Base-by-base conservation (phyloP, 2,888 invertebrate species). In the Andrena haemorrhoa region DNA sequence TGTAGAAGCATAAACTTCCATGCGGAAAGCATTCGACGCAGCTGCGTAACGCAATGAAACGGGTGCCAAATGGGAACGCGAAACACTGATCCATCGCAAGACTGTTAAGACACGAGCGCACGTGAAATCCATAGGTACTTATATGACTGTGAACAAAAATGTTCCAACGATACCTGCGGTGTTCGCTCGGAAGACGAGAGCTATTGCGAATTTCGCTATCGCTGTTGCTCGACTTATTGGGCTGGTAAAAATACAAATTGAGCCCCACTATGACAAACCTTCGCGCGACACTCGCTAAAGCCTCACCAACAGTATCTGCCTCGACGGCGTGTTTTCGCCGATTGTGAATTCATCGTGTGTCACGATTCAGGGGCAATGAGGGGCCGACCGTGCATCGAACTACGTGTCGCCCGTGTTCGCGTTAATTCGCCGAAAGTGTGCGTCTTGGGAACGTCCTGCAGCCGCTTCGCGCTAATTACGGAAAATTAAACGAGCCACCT, bases 211-310 rank as follows among this genome's bases (percentile, higher is more conserved):
- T 81, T 86, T 86, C 51, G 71, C 72, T 69, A 66, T 75, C 82
- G 76, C 12, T 79, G 77, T 80, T 88, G 80, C 85, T 88, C 82
- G 82, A 89, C 87, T 88, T 87, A 85, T 83, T 66, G 79, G 83
- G 75, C 73, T 82, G 82, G 80, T 87, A 88, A 88, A 82, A 81
- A 87, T 77, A 79, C 82, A 85, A 83, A 83, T 89, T 83, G 80
- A 88, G 85, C 83, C 80, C 69, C 73, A 78, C 79, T 88, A 80
- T 79, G 85, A 88, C 87, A 87, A 87, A 84, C 81, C 79, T 74
- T 76, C 77, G 70, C 64, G 65, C 70, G 75, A 76, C 84, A 88
- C 82, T 86, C 80, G 53, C 64, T 71, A 75, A 77, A 76, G 76
- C 70, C 81, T 80, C 88, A 70, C 47, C 16, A 82, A 84, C 75